These are phyloP conservation scores for Gerris buenoi DNA, from an alignment of 1,140 invertebrate species.

Conservation along the genomic window DNA sequence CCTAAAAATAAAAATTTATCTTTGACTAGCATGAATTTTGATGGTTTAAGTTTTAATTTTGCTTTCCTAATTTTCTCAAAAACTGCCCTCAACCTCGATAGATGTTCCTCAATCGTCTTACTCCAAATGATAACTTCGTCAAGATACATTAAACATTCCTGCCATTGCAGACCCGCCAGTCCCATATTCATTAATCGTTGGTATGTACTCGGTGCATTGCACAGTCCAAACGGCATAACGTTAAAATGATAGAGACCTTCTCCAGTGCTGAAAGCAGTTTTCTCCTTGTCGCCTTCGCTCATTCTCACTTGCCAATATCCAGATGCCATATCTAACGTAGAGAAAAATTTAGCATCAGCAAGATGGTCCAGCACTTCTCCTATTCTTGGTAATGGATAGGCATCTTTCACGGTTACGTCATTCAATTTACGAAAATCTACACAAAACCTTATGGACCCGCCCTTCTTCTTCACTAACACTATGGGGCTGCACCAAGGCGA, in stretches of 20 bases:
- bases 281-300: conserved; percentile 9
- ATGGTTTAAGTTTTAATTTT: neutral
- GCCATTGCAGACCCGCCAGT: neutral
- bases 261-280: conserved; percentile 16
- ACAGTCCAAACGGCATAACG: neutral
- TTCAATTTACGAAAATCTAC: conserved; percentile 21
- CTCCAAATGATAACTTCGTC: neutral
- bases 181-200: neutral
- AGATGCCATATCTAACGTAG: conserved; percentile 13
- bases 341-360: conserved; percentile 20
- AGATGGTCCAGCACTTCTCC: conserved; percentile 32
- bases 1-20: neutral
- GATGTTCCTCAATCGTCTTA: neutral
- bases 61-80: neutral
- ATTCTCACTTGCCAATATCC: conserved; percentile 26
- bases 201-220: neutral
- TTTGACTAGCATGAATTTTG: neutral
- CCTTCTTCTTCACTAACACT: conserved; percentile 16
- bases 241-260: neutral
- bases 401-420: conserved; percentile 23
- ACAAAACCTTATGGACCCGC: conserved; percentile 10
- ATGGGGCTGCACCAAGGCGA: conserved; percentile 17
- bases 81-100: neutral
- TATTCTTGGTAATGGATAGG: conserved; percentile 34
- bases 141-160: neutral